Base-by-base conservation (phyloP, 2,797 vertebrate species). In the Spheniscus humboldti region DNA sequence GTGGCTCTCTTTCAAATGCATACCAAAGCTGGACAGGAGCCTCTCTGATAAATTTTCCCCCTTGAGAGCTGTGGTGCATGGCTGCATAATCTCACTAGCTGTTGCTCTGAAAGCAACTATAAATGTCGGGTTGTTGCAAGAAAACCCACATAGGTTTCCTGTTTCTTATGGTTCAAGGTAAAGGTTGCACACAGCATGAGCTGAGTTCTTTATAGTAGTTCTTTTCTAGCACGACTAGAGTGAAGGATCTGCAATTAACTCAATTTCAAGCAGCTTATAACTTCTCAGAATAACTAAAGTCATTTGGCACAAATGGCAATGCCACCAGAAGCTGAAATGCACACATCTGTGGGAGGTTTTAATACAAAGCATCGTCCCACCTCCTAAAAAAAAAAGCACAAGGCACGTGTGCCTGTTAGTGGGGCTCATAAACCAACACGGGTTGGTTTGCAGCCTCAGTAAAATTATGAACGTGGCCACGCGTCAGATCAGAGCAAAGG, bases 131-230 rank as follows among this genome's bases (percentile, higher is more conserved):
- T 37, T 64, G 72, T 76, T 97, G 92, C 90, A 88, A 96, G 83
- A 97, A 94, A 93, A 94, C 88, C 94, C 91, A 94, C 95, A 90
- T 14, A 45, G 52, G 60, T 96, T 98, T 98, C 97, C 97, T 97
- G 97, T 97, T 96, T 93, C 91, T 72, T 59, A 78, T 52, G 35
- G 35, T 71, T 96, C 47, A 25, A 90, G 91, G 94, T 85, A 94
- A 97, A 94, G 64, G 53, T 89, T 93, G 43, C 83, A 82, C 80
- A 86, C 59, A 91, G 56, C 41, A n/a, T 72, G 66, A 57, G 50
- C 68, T 94, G 78, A 24, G 19, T 67, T 76, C 93, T 92, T 69
- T 86, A 77, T 17, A 84, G 56, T 53, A 53, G n/a, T 41, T 76
- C 45, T 71, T 86, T 96, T 90, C 71, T 85, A 85, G 39, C 35